Evolutionary conservation across 2,113 vertebrate species (phyloP).

Genomic region (Orycteropus afer): DNA sequence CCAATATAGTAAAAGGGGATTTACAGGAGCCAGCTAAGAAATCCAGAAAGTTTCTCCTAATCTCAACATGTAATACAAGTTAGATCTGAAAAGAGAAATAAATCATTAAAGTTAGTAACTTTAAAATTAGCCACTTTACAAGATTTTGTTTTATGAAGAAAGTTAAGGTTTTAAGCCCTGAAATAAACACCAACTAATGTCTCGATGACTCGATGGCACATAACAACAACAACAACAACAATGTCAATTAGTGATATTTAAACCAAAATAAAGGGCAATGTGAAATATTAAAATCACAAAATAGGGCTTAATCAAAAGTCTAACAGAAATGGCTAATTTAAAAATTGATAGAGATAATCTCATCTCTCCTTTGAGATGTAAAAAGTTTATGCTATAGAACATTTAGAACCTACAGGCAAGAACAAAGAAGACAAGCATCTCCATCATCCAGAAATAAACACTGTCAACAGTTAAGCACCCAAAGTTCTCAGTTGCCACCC

Average conservation of each 20-base stretch:
- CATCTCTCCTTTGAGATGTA: not conserved
- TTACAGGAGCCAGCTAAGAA: not conserved
- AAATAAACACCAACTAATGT: not conserved
- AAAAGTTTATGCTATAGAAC: not conserved
- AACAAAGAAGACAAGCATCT: not conserved
- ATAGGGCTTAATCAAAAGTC: not conserved
- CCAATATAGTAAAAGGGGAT: not conserved
- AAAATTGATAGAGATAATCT: not conserved
- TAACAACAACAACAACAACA: too few species aligned
- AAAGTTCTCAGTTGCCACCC: rapidly evolving
- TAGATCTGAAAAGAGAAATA: not conserved
- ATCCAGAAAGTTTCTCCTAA: not conserved
- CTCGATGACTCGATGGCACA: too few species aligned
- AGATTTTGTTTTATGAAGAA: not conserved
- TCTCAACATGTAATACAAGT: not conserved
- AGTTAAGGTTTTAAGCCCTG: not conserved
- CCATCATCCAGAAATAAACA: not conserved
- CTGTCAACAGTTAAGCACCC: rapidly evolving
- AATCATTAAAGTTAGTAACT: not conserved
- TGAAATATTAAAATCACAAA: not conserved
- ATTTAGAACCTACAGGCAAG: not conserved
- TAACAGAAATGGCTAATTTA: not conserved
- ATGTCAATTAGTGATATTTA: not conserved
- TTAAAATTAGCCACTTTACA: not conserved
- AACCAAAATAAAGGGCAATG: not conserved